Base-by-base conservation (phyloP, 1,140 invertebrate genomes). In the Procambarus clarkii region DNA sequence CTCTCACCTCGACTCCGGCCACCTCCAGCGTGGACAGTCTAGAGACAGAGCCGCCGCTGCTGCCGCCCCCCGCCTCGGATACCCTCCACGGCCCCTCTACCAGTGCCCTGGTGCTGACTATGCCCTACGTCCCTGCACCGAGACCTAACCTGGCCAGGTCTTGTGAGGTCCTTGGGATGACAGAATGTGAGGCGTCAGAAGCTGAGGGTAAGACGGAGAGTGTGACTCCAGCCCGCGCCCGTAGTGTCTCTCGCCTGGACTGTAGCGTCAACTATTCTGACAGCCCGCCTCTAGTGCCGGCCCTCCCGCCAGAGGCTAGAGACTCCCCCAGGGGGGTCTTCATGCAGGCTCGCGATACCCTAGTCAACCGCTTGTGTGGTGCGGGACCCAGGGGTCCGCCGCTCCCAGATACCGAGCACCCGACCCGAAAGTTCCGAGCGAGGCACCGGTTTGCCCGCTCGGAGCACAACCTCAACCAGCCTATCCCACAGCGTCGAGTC, bases 1-100 rank as follows among this genome's bases (percentile, higher is more conserved):
- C 92, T 96, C 96, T 13, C 96, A 96, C 54, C 97, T 97, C 94
- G 95, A 95, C 84, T 93, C 94, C 89, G 81, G 93, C 34, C 94
- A 95, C 44, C 92, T 95, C 50, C 94, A 94, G 69, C 90, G 94
- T 93, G 94, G 95, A 5, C 95, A 95, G 78, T 76, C 44, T 91
- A 46, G 84, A 91, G 48, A 74, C 21, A 50, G 79, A 81, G 34
- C 85, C 90, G 13, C 78, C 78, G 4, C 44, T n/a, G 13, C 24
- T 21, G 18, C 58, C 81, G 7, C 54, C 71, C 1, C 50, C 50
- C 2, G 76, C 58, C 69, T 2, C 74, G 50, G 48, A 46, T 8
- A 21, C 60, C 21, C 34, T 46, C 69, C n/a, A 8, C 50, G 45
- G n/a, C 3, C 11, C 24, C 46, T 34, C 34, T 34, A 48, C 58